phyloP scores from a whole-genome alignment of 2,797 vertebrate genomes.

The Acanthurus lineatus region DNA sequence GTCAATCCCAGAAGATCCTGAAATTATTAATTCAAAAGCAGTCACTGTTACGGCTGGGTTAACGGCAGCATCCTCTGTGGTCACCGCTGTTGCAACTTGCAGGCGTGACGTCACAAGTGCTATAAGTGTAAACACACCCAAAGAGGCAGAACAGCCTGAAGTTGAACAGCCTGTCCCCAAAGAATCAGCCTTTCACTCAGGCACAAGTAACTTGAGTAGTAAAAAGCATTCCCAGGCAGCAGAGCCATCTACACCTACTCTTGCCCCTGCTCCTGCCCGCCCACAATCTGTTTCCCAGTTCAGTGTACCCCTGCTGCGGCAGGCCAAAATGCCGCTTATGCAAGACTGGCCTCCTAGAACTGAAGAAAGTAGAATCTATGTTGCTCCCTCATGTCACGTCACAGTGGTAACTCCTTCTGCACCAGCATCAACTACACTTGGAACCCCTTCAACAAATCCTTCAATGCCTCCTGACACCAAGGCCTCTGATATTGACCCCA shows the following conservation, averaged over 20 bases:
- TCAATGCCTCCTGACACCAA: conserved; percentile 96
- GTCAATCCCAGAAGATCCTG: conserved; percentile 87
- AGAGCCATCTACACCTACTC: conserved; percentile 76
- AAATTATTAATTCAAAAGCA: conserved; percentile 84
- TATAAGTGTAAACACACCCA: conserved; percentile 85
- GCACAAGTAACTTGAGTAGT: conserved; percentile 74
- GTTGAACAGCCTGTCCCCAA: conserved; percentile 88
- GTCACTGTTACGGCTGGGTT: conserved; percentile 78
- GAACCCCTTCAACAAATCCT: conserved; percentile 82
- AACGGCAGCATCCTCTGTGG: conserved; percentile 80
- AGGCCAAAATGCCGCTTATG: conserved; percentile 78
- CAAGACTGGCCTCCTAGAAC: conserved; percentile 91
- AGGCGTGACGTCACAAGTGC: conserved; percentile 84
- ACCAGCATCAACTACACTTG: conserved; percentile 72
- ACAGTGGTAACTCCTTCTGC: conserved; percentile 85
- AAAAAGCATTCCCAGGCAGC: conserved; percentile 75
- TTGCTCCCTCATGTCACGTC: conserved; percentile 87
- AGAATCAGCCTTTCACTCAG: conserved; percentile 88
- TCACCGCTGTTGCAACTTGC: conserved; percentile 87
- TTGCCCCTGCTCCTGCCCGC: conserved; percentile 75
- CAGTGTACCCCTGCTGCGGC: conserved; percentile 79
- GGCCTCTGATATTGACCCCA: conserved; percentile 94
- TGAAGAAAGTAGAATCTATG: conserved; percentile 88
- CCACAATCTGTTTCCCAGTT: conserved; percentile 77
- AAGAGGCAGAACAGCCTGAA: conserved; percentile 88